Base-by-base conservation (phyloP, 2,888 invertebrate species). In the Pristionchus entomophagus region DNA sequence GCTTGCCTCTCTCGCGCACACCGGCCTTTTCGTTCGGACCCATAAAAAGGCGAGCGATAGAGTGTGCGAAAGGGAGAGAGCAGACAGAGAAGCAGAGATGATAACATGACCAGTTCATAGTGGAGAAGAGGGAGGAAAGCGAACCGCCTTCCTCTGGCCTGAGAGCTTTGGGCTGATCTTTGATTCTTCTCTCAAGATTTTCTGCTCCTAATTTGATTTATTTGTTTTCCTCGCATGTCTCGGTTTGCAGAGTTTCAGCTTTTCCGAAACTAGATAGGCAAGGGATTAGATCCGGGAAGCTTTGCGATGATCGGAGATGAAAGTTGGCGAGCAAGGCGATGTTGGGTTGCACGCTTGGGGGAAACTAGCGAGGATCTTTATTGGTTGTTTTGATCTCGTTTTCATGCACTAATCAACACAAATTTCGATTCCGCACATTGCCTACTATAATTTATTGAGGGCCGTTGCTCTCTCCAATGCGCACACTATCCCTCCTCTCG, bases 41-140 rank as follows among this genome's bases (percentile, higher is more conserved):
- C 38, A 69, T 69, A 38, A 69, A 69, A 62, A 62, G 62, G 32
- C 6, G 38, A 41, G 69, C 35, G 69, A 69, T 22, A 38, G 41
- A 69, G 0, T 14, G 17, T 5, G 69, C 8, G 38, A 38, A 69
- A 19, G 2, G 69, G 14, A n/a, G 69, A 69, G 69, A 69, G 69
- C 19, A 19, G 49, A 5, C 32, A 69, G 69, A 69, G 38, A 69
- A 41, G 69, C 69, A 69, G 69, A 69, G 38, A 69, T 69, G 69
- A 69, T 69, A 69, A 38, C 69, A 35, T 38, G 69, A 69, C 69
- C 69, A 69, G 69, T 69, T 69, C 62, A 62, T 32, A 59, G 45
- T 45, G 59, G 62, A 29, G 62, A 12, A 12, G 62, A 17, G 17
- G 26, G 10, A 22, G 56, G 56, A 56, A 56, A n/a, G n/a, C n/a